Percentiles rank a stretch among this genome's conserved stretches.
These are phyloP conservation scores for Phaenicophaeus curvirostris DNA, from an alignment of 2,797 vertebrate species.

Conservation along the genomic window DNA sequence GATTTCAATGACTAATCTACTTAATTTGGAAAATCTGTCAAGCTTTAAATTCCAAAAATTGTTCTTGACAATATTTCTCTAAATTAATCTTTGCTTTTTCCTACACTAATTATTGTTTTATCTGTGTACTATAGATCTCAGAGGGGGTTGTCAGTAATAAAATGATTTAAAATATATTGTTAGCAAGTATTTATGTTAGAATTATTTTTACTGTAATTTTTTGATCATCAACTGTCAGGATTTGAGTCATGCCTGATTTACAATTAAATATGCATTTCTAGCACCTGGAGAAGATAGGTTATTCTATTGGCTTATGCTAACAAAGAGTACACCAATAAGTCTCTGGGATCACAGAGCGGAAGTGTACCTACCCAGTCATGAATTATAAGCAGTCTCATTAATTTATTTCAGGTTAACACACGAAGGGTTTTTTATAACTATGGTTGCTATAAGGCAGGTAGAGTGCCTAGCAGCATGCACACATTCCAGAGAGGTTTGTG, in stretches of 20 bases:
- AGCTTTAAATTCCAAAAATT: constrained; percentile 19
- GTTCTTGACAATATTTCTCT: neutral
- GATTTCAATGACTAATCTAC: constrained; percentile 38
- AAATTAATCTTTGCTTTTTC: constrained; percentile 49
- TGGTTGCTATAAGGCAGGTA: constrained; percentile 37
- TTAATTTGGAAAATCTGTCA: constrained; percentile 42
- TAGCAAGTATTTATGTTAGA: constrained; percentile 41
- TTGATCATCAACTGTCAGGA: neutral
- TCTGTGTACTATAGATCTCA: neutral
- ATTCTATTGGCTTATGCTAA: neutral
- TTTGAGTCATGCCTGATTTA: constrained; percentile 30
- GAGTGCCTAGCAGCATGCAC: neutral
- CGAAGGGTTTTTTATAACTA: constrained; percentile 19
- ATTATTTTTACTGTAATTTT: constrained; percentile 40
- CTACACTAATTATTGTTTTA: constrained; percentile 58
- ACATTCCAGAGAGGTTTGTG: constrained; percentile 45
- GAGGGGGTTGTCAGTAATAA: constrained; percentile 25
- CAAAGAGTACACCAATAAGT: neutral
- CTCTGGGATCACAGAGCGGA: neutral
- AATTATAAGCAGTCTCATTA: constrained; percentile 42
- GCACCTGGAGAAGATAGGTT: neutral
- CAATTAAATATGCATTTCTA: constrained; percentile 34
- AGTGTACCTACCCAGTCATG: neutral
- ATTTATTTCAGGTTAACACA: constrained; percentile 29
- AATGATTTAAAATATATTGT: constrained; percentile 33